Base-by-base conservation (phyloP, 1,140 invertebrate species). In the Maconellicoccus hirsutus region DNA sequence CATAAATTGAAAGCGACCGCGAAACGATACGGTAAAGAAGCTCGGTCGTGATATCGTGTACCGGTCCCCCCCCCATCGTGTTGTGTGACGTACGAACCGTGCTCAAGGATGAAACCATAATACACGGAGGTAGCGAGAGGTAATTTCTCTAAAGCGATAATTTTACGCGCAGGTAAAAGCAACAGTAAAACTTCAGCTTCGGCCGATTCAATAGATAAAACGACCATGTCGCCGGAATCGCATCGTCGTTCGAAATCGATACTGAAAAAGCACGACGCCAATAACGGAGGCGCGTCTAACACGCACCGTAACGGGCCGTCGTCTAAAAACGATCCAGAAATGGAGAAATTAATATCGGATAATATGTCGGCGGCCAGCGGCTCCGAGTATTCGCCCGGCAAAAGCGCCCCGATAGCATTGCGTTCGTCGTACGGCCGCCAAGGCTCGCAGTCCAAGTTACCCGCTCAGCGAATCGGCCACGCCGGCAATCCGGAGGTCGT, bases 171-270 rank as follows among this genome's bases (percentile, higher is more conserved):
- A 87, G 85, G 84, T 74, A 82, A 80, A 76, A 82, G 82, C 75
- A 80, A 81, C 61, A 87, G 86, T 77, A 88, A 87, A 78, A 84
- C 87, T 74, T 89, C 87, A 71, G 79, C 87, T 73, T 89, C 87
- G 69, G 85, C 83, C 52, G 87, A 89, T 74, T 89, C 87, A 63
- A 86, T 88, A 76, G 86, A 89, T 79, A 83, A 81, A 75, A 79
- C 81, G 70, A 83, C 83, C 76, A 84, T 84, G 33, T 86, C 85
- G 77, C 79, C 85, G 74, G 86, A 87, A 77, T 82, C 82, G 72
- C 85, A 85, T 73, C 81, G 85, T 33, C 81, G 84, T 75, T 88
- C 86, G 66, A 91, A 89, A 79, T 91, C 89, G 72, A 91, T 91
- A 77, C 79, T 92, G 75, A 91, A 90, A 81, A 87, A 88, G 78